Percentiles rank a stretch among this genome's conserved stretches.
phyloP scores from a whole-genome alignment of 2,797 vertebrate genomes.

The Acanthurus lineatus region DNA sequence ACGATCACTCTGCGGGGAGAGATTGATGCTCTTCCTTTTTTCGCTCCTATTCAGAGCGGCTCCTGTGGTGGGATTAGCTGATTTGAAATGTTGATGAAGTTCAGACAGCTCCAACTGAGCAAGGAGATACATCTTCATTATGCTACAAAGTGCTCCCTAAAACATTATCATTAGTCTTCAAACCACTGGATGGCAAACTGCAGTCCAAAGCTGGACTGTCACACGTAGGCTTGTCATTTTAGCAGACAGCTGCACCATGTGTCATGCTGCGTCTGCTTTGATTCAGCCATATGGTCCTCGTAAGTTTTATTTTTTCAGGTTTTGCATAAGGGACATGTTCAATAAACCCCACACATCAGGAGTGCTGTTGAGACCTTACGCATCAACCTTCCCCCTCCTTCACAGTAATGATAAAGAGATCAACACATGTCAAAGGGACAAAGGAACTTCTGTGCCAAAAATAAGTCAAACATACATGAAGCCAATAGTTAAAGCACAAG shows the following conservation, averaged over 20 bases:
- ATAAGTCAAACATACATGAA: too few species aligned
- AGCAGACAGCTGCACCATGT: constrained; percentile 36
- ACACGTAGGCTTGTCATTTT: constrained; percentile 43
- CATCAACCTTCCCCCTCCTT: neutral
- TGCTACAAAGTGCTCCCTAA: constrained; percentile 63
- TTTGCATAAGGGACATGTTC: constrained; percentile 7
- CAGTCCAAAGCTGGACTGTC: constrained; percentile 33
- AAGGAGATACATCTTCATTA: constrained; percentile 77
- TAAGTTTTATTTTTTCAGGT: constrained; percentile 24
- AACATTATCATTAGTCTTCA: constrained; percentile 77
- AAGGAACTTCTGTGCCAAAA: too few species aligned
- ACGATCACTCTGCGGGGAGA: constrained; percentile 43
- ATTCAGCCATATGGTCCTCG: constrained; percentile 42
- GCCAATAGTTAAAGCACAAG: too few species aligned
- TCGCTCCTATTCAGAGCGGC: constrained; percentile 41
- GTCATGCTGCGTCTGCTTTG: constrained; percentile 26
- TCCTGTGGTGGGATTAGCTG: constrained; percentile 62
- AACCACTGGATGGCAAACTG: constrained; percentile 46
- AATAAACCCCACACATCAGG: constrained; percentile 6
- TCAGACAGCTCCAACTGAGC: constrained; percentile 70
- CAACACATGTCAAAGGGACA: too few species aligned
- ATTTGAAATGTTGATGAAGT: constrained; percentile 76
- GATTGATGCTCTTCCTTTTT: constrained; percentile 67
- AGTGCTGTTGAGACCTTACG: neutral
- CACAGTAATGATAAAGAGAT: too few species aligned